Conservation (phyloP, 2,113 vertebrate genomes). For the Heterotis niloticus region DNA sequence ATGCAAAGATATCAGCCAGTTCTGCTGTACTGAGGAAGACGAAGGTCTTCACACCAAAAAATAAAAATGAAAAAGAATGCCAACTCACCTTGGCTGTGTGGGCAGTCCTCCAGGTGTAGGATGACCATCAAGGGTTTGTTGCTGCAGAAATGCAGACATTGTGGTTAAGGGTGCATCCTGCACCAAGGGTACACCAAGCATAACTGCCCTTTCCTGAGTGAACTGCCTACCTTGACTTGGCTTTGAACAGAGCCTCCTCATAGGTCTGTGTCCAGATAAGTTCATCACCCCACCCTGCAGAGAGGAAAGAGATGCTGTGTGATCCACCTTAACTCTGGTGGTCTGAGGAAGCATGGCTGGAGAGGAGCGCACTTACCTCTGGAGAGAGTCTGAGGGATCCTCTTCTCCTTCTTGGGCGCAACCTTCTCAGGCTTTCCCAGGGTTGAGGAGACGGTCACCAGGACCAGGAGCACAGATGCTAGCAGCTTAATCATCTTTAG, state of each 20-base stretch:
- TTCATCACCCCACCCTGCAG: conserved; percentile 90
- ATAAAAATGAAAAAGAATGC: too few relatives aligned
- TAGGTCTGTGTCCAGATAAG: conserved; percentile 94
- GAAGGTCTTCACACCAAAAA: background rate
- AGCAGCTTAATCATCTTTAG: conserved; percentile 72
- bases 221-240: conserved; percentile 67
- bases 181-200: background rate
- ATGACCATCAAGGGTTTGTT: conserved; percentile 91
- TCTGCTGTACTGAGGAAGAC: background rate
- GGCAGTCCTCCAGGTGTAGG: conserved; percentile 88
- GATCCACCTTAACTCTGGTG: background rate
- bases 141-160: conserved; percentile 56
- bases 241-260: conserved; percentile 82
- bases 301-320: background rate
- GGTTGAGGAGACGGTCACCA: conserved; percentile 65
- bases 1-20: too few relatives aligned
- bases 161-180: background rate
- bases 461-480: conserved; percentile 62
- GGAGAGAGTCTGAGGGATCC: conserved; percentile 82
- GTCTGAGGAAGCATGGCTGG: background rate
- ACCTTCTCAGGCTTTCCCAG: conserved; percentile 73
- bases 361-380: conserved; percentile 69
- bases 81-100: conserved; percentile 78
- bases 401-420: conserved; percentile 59
- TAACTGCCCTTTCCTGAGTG: background rate